phyloP scores from a whole-genome alignment of 2,888 invertebrate genomes.

The Euproctis similis region DNA sequence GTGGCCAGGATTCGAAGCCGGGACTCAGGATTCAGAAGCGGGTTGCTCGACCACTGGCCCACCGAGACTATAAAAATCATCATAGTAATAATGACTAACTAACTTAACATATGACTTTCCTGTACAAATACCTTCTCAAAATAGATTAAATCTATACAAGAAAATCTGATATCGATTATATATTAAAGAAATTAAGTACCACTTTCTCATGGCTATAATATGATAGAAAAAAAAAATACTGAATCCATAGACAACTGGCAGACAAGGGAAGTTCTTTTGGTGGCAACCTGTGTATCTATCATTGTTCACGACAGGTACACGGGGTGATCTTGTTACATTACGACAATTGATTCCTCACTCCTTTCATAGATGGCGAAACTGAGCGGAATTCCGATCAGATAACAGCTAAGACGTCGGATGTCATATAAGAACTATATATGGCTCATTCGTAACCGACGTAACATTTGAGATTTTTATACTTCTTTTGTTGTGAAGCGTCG shows the following conservation, averaged over 20 bases:
- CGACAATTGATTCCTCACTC: slow-evolving; percentile 57
- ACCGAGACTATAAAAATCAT: too few species aligned
- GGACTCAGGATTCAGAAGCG: too few species aligned
- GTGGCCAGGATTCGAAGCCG: too few species aligned
- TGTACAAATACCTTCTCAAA: too few species aligned
- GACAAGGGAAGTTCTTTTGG: slow-evolving; percentile 37
- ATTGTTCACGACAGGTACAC: slow-evolving; percentile 62
- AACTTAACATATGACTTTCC: too few species aligned
- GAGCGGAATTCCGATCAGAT: slow-evolving; percentile 71
- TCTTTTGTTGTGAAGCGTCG: slow-evolving; percentile 28
- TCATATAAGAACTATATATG: slow-evolving; percentile 46
- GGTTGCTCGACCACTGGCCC: too few species aligned
- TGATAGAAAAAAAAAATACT: too few species aligned
- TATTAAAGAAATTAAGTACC: too few species aligned
- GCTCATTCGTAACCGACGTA: slow-evolving; percentile 38
- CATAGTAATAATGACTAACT: too few species aligned
- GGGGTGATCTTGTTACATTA: slow-evolving; percentile 61
- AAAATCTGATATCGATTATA: too few species aligned
- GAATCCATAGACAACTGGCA: slow-evolving; percentile 31
- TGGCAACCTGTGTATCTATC: slow-evolving; percentile 43
- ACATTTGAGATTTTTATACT: slow-evolving; percentile 40
- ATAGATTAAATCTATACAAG: too few species aligned
- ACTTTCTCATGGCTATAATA: too few species aligned
- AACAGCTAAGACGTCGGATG: slow-evolving; percentile 61
- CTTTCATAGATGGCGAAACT: slow-evolving; percentile 38